Conservation (phyloP, 1,140 invertebrate species). For the Charaxes varanes region DNA sequence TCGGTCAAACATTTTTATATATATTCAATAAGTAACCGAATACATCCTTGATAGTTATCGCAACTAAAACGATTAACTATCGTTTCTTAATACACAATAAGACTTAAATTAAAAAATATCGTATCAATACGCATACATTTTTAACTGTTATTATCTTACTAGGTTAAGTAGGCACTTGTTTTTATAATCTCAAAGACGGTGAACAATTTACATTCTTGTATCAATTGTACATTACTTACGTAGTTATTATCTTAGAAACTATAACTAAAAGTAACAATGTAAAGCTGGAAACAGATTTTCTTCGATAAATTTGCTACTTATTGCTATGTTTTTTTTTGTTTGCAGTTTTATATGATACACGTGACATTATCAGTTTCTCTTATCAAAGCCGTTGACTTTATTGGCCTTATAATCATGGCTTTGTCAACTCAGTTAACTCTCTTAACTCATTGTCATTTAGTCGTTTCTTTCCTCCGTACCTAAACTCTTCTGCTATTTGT, state of each 20-base stretch:
- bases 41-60: too few relatives aligned
- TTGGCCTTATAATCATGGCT: constrained; percentile 1
- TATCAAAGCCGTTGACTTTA: background rate
- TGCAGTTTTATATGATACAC: too few relatives aligned
- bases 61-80: too few relatives aligned
- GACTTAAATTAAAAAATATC: constrained; percentile 1
- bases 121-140: background rate
- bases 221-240: too few relatives aligned
- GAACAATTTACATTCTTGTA: too few relatives aligned
- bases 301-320: too few relatives aligned
- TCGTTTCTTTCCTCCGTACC: constrained; percentile 38
- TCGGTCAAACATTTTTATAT: too few relatives aligned
- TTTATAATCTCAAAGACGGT: constrained; percentile 2
- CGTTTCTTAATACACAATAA: constrained; percentile 11
- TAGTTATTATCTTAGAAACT: too few relatives aligned
- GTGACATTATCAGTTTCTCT: background rate
- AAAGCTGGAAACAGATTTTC: too few relatives aligned
- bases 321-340: too few relatives aligned
- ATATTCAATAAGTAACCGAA: too few relatives aligned
- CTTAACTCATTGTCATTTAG: constrained; percentile 19
- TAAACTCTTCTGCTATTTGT: constrained; percentile 76
- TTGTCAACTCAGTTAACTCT: constrained; percentile 7
- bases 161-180: constrained; percentile 12
- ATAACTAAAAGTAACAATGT: too few relatives aligned
- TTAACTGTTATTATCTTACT: constrained; percentile 12